A percentile compares a stretch with the other conserved stretches of the same genome.
Conservation (phyloP, 2,797 vertebrate genomes). For the Platalea minor region DNA sequence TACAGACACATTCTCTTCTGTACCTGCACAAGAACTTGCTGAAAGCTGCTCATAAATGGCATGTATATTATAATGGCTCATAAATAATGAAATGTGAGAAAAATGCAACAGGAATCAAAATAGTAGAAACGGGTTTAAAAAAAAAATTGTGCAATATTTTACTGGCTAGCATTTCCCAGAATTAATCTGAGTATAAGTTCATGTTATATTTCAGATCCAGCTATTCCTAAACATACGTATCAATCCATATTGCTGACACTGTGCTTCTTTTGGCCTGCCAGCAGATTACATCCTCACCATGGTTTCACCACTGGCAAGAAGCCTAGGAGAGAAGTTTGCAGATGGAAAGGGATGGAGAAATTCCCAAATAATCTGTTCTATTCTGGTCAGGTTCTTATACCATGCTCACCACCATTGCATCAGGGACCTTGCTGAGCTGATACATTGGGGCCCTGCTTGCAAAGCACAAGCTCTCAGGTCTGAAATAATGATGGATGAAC, state of each 20-base stretch:
- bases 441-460: not conserved
- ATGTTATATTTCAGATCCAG: slow-evolving; percentile 7
- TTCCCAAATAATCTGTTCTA: slow-evolving; percentile 62
- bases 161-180: not conserved
- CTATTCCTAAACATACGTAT: not conserved
- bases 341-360: slow-evolving; percentile 53
- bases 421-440: slow-evolving; percentile 17
- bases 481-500: slow-evolving; percentile 59
- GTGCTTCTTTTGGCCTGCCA: slow-evolving; percentile 20
- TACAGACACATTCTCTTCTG: not conserved
- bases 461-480: slow-evolving; percentile 10
- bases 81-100: not conserved
- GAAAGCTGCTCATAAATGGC: not conserved
- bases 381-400: slow-evolving; percentile 27
- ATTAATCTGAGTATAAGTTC: not conserved
- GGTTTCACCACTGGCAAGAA: slow-evolving; percentile 39
- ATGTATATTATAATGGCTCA: not conserved
- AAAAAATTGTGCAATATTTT: not conserved
- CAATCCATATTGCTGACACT: slow-evolving; percentile 27
- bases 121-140: not conserved
- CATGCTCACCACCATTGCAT: not conserved
- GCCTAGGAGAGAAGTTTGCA: slow-evolving; percentile 45
- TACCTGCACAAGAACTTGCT: not conserved
- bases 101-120: not conserved
- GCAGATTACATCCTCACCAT: slow-evolving; percentile 23